These are phyloP conservation scores for Branchipolynoe longqiensis DNA, from an alignment of 2,888 invertebrate species.

Conservation along the genomic window DNA sequence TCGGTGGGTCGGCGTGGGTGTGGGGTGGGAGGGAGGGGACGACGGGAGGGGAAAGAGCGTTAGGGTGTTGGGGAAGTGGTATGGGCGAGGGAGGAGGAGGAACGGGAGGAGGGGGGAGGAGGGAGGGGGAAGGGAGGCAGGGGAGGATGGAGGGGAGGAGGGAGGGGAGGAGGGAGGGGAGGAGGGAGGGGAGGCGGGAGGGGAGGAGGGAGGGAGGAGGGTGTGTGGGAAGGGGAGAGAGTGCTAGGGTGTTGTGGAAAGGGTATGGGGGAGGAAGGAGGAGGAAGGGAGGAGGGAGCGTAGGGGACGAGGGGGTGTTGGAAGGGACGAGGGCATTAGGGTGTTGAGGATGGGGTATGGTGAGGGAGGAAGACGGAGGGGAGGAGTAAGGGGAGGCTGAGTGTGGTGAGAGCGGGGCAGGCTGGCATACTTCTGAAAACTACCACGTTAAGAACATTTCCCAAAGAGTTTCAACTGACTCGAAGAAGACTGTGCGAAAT, in stretches of 20 bases:
- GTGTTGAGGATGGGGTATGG: not conserved
- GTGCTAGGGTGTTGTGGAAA: no score
- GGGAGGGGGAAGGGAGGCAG: not conserved
- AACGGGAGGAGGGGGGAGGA: not conserved
- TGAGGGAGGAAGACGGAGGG: not conserved
- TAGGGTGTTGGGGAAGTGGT: not conserved
- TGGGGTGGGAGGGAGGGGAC: not conserved
- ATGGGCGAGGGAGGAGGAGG: not conserved
- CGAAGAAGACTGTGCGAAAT: not conserved
- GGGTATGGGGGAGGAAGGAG: not conserved
- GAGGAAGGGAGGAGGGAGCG: not conserved
- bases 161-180: not conserved
- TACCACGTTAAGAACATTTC: conserved; percentile 44
- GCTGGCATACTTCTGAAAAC: conserved; percentile 16
- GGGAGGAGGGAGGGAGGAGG: not conserved
- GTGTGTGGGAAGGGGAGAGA: no score
- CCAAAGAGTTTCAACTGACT: conserved; percentile 47
- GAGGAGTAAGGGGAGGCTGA: not conserved
- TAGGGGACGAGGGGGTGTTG: not conserved
- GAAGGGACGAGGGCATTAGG: no score
- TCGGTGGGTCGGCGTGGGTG: no score
- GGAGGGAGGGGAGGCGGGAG: not conserved
- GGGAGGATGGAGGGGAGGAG: not conserved
- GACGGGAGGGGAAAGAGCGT: not conserved
- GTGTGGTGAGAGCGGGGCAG: not conserved